These are phyloP conservation scores for Quadriops clusia DNA, from an alignment of 2,888 invertebrate genomes.

Conservation along the genomic window DNA sequence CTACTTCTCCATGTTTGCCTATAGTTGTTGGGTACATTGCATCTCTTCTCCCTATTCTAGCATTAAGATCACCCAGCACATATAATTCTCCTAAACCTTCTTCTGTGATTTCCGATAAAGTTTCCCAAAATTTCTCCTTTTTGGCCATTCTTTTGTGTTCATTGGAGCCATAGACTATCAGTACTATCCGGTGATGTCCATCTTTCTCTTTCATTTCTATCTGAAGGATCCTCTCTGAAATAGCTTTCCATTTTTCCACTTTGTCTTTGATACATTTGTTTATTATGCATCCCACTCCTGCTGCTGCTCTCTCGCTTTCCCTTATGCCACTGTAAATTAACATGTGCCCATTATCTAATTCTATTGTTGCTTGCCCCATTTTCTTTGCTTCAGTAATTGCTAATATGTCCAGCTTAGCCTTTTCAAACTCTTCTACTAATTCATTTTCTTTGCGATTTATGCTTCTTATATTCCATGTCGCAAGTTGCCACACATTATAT, in stretches of 20 bases:
- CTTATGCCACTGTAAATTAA: conserved; percentile 12
- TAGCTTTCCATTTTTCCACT: conserved; percentile 9
- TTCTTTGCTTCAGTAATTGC: conserved; percentile 11
- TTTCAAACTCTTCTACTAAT: conserved; percentile 19
- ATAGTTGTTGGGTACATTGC: conserved; percentile 2
- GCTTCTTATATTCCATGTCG: too few species aligned
- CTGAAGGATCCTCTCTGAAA: conserved; percentile 9
- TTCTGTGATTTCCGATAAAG: too few species aligned
- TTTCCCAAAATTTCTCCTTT: conserved; percentile 13
- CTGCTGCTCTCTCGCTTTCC: conserved; percentile 7
- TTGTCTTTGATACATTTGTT: conserved; percentile 8
- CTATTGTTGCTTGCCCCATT: conserved; percentile 11
- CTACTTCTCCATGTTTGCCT: conserved; percentile 10
- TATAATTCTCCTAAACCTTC: conserved; percentile 6
- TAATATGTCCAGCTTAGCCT: conserved; percentile 29
- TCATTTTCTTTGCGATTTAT: too few species aligned
- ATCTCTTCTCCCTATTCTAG: conserved; percentile 8
- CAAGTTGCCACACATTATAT: too few species aligned
- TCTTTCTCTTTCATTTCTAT: too few species aligned
- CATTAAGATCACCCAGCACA: conserved; percentile 10
- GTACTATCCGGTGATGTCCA: too few species aligned
- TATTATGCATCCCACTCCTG: conserved; percentile 10
- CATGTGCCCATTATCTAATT: conserved; percentile 12
- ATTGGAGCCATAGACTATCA: too few species aligned
- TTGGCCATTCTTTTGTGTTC: conserved; percentile 6